These are phyloP conservation scores for Rhegmatorhina hoffmannsi DNA, from an alignment of 2,113 vertebrate genomes.

Conservation along the genomic window DNA sequence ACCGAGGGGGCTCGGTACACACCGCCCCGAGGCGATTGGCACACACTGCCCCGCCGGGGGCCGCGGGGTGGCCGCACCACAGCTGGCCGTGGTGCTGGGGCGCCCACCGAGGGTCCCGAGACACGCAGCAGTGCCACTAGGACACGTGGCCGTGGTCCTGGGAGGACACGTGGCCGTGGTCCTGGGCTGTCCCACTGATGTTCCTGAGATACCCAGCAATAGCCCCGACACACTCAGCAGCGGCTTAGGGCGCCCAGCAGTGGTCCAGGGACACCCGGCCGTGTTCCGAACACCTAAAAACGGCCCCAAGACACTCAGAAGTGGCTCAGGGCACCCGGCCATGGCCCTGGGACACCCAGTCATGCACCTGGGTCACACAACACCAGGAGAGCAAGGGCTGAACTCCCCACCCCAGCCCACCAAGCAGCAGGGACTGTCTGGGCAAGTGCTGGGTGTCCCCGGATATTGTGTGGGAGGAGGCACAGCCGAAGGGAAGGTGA, in stretches of 20 bases:
- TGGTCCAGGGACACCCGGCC: background rate
- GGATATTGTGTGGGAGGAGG: rapidly evolving
- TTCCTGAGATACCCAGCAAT: rapidly evolving
- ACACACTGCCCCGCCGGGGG: too few species aligned
- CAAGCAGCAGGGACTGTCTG: background rate
- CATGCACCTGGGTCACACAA: background rate
- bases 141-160: too few species aligned
- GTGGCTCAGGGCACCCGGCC: too few species aligned
- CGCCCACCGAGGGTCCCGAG: too few species aligned
- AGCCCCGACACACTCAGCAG: rapidly evolving
- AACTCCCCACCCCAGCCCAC: rapidly evolving
- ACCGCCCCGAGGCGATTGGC: too few species aligned
- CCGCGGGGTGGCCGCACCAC: too few species aligned
- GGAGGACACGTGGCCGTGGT: too few species aligned
- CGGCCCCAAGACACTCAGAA: background rate
- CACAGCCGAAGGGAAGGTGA: rapidly evolving
- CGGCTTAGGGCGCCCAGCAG: too few species aligned
- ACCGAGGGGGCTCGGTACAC: too few species aligned
- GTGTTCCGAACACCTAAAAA: background rate
- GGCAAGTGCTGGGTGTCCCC: rapidly evolving
- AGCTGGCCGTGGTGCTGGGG: rapidly evolving
- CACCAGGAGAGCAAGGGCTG: background rate
- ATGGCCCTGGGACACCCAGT: background rate
- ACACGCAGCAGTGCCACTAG: rapidly evolving
- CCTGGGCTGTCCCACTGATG: rapidly evolving